Conservation (phyloP, 2,113 vertebrate genomes). For the Dolichotis patagonum region DNA sequence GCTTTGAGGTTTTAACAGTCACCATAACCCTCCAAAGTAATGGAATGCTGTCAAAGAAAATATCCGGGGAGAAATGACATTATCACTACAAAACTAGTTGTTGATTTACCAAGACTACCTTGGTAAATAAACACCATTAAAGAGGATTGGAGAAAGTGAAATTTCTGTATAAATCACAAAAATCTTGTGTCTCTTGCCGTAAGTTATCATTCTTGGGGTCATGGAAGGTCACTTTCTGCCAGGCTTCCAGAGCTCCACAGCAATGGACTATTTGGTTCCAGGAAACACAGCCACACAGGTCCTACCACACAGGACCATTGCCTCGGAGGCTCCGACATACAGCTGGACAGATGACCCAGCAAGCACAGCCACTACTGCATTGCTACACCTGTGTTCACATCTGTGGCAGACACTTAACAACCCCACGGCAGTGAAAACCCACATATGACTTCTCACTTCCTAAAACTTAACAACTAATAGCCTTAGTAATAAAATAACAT, state of each 20-base stretch:
- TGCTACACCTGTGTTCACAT: not conserved
- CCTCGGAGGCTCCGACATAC: rapidly evolving
- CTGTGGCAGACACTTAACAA: not conserved
- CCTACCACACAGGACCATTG: no score
- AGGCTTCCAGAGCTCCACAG: not conserved
- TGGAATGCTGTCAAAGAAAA: not conserved
- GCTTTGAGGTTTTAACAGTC: not conserved
- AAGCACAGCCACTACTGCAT: not conserved
- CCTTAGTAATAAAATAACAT: not conserved
- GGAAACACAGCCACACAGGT: not conserved
- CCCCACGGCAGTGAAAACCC: not conserved
- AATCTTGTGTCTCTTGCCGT: not conserved
- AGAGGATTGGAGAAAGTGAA: not conserved
- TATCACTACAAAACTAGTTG: not conserved
- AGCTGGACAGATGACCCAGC: not conserved
- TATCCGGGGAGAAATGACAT: not conserved
- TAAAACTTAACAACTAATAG: not conserved
- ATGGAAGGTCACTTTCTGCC: not conserved
- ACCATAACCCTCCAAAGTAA: not conserved
- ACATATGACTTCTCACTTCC: not conserved
- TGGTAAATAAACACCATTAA: not conserved
- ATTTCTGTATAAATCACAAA: not conserved
- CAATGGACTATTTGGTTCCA: not conserved
- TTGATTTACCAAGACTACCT: not conserved
- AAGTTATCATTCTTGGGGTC: not conserved